These are phyloP conservation scores for Oxyura jamaicensis DNA, from an alignment of 2,113 vertebrate genomes.

Conservation along the genomic window DNA sequence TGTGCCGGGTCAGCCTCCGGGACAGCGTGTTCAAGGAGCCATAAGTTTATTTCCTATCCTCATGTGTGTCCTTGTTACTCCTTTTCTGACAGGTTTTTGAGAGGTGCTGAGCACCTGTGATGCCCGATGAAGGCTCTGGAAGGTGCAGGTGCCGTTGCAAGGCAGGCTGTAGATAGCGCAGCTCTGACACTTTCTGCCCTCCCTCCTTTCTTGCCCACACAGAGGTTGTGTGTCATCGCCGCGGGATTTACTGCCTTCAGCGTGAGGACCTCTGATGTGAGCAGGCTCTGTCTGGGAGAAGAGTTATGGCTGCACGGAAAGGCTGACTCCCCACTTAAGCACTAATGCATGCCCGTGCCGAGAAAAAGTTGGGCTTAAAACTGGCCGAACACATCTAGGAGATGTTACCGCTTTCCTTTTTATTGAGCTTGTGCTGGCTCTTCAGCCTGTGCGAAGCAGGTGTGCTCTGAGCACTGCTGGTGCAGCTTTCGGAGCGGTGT, in stretches of 20 bases:
- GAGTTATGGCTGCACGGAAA: not conserved
- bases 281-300: not conserved
- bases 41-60: not conserved
- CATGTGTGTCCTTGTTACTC: fast-evolving
- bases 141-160: not conserved
- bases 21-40: not conserved
- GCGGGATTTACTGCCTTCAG: constrained; percentile 24
- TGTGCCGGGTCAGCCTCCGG: not conserved
- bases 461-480: not conserved
- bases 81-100: not conserved
- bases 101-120: not conserved
- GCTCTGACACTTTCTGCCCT: not conserved
- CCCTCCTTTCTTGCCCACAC: not conserved
- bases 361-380: not conserved
- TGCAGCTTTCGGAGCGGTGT: not conserved
- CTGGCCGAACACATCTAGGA: not conserved
- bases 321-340: not conserved
- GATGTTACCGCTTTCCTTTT: not conserved
- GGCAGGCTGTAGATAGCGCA: not conserved
- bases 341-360: fast-evolving
- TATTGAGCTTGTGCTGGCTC: not conserved
- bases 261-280: not conserved
- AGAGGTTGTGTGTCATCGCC: not conserved
- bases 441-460: not conserved
- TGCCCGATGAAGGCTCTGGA: not conserved